Percentiles rank a stretch among this genome's conserved stretches.
phyloP scores from a whole-genome alignment of 2,888 invertebrate genomes.

The Lithophane semibrunnea region DNA sequence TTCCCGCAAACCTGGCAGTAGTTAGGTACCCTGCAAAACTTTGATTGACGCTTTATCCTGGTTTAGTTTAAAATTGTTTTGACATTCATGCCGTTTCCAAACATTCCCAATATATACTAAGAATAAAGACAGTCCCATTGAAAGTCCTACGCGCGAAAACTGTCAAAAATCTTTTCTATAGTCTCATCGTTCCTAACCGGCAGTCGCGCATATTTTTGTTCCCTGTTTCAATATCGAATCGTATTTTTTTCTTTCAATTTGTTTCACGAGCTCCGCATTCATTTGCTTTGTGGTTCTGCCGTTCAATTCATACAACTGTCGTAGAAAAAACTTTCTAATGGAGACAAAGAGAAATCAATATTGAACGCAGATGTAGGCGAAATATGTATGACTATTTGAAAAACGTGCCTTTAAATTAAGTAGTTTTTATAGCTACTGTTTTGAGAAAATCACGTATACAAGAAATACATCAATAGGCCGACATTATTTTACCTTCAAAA shows the following conservation, averaged over 20 bases:
- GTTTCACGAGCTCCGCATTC: constrained; percentile 65
- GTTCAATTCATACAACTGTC: constrained; percentile 68
- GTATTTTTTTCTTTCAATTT: constrained; percentile 67
- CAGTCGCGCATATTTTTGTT: constrained; percentile 58
- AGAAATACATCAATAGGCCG: background rate
- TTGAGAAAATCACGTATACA: background rate
- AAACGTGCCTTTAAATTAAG: constrained; percentile 2
- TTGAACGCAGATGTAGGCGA: constrained; percentile 47
- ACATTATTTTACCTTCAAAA: too few relatives aligned
- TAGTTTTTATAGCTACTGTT: constrained; percentile 3
- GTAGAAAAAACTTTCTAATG: constrained; percentile 65
- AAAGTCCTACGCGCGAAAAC: constrained; percentile 20
- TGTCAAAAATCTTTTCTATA: constrained; percentile 51
- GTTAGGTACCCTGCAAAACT: background rate
- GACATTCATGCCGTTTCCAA: background rate
- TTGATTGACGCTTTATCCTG: background rate
- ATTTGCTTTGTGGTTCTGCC: constrained; percentile 71
- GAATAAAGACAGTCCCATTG: constrained; percentile 29
- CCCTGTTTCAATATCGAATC: constrained; percentile 64
- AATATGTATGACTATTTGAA: constrained; percentile 39
- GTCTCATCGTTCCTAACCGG: constrained; percentile 46
- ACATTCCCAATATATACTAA: constrained; percentile 10
- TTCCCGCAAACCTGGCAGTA: too few relatives aligned
- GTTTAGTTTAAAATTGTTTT: background rate
- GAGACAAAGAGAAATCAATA: constrained; percentile 66